Base-by-base conservation (phyloP, 2,888 invertebrate species). In the Sturmia bella region DNA sequence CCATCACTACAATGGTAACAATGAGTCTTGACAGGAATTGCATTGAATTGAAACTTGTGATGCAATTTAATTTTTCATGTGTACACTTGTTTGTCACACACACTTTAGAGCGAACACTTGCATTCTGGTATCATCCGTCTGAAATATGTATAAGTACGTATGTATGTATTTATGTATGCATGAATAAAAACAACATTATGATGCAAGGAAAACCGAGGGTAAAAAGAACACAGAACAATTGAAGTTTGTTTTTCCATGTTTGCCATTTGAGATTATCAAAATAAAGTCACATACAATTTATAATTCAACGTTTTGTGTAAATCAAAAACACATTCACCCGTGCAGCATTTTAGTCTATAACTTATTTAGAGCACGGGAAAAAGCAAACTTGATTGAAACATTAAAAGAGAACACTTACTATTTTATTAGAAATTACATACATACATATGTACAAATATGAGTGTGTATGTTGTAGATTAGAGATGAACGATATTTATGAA, bases 11-110 rank as follows among this genome's bases (percentile, higher is more conserved):
- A 59, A 52, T 59, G 39, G 50, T 43, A 21, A 50, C 48, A 59
- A 50, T 52, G 59, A 24, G 17, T 64, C 63, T 61, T 50, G 70
- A 59, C 59, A 61, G 59, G 56, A 64, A 64, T 64, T 54, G 45
- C 56, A 66, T 64, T 54, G 66, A 50, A 75, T 48, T 66, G 74
- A 50, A 66, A 66, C 66, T 75, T 66, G 37, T 64, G 66, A 75
- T 66, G 66, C 64, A 75, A 75, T 66, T 75, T 66, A 66, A 24
- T 59, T 66, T 57, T 64, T 41, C 57, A 64, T 64, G 21, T 73
- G 63, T 64, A 37, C 56, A 73, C 63, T 54, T 73, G 45, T 73
- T 63, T 54, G n/a, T 17, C 56, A 37, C 32, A 54, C n/a, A 32
- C 54, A 27, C 21, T n/a, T n/a, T n/a, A n/a, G 13, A 39, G 43